These are phyloP conservation scores for Papilio demoleus DNA, from an alignment of 2,888 invertebrate species.

Conservation along the genomic window DNA sequence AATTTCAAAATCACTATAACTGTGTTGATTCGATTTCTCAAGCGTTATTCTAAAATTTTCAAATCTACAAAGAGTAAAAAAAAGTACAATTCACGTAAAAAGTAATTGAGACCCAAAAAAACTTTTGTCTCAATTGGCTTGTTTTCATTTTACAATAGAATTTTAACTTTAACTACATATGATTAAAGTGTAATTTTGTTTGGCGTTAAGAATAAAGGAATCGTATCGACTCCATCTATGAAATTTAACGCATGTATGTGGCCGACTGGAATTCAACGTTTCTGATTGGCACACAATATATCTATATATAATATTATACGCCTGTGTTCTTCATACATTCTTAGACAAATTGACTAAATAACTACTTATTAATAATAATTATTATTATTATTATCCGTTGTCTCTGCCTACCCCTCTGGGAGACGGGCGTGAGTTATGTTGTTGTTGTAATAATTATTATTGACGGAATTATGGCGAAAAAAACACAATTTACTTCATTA, in stretches of 20 bases:
- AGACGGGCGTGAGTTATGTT: no score
- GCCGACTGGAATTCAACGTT: neutral
- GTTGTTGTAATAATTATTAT: no score
- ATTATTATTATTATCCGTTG: neutral
- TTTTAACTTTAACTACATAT: neutral
- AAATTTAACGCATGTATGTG: slow-evolving; percentile 18
- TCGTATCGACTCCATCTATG: slow-evolving; percentile 13
- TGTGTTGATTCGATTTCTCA: neutral
- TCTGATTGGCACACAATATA: neutral
- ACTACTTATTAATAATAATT: neutral
- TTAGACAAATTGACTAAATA: slow-evolving; percentile 4
- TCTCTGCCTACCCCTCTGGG: no score
- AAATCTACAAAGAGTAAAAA: neutral
- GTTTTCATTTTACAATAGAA: neutral
- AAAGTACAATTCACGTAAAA: neutral
- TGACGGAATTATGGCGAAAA: no score
- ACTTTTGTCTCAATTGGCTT: neutral
- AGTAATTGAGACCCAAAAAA: neutral
- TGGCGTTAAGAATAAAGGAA: neutral
- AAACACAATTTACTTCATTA: no score
- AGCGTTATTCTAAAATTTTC: neutral
- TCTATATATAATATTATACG: neutral
- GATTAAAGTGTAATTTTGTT: neutral
- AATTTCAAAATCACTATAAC: neutral
- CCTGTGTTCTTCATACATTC: slow-evolving; percentile 10